Percentiles rank a stretch among this genome's conserved stretches.
These are phyloP conservation scores for Hormaphis cornu DNA, from an alignment of 1,140 invertebrate genomes.

Conservation along the genomic window DNA sequence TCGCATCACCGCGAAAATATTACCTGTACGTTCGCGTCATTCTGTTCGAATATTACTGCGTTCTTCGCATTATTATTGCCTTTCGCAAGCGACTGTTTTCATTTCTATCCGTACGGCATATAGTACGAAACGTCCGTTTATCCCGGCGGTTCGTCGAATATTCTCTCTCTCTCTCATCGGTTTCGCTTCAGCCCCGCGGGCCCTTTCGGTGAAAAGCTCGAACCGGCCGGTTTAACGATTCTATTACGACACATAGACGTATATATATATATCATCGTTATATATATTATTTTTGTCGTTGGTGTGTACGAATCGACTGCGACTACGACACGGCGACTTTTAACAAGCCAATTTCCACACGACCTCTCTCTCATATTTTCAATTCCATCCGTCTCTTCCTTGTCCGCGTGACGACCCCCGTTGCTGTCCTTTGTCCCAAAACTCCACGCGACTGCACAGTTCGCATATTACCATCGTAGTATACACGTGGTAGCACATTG, in stretches of 20 bases:
- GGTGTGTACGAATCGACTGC: conserved; percentile 11
- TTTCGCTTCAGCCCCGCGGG: neutral
- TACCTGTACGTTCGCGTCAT: too few species aligned
- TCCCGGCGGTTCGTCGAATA: conserved; percentile 21
- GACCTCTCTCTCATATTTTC: conserved; percentile 11
- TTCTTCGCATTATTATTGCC: too few species aligned
- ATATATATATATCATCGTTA: neutral
- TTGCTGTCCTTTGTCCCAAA: conserved; percentile 4
- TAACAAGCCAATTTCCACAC: conserved; percentile 32
- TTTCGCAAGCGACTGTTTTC: too few species aligned
- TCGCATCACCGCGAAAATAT: too few species aligned
- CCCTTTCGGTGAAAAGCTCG: neutral
- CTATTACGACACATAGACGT: neutral
- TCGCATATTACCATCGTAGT: too few species aligned
- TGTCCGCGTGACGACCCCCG: neutral
- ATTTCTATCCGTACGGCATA: too few species aligned
- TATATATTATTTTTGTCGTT: neutral
- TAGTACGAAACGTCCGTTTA: neutral
- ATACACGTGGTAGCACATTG: too few species aligned
- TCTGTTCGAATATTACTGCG: too few species aligned
- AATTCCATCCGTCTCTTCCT: neutral
- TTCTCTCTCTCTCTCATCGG: conserved; percentile 18
- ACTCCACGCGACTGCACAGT: too few species aligned
- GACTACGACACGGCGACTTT: conserved; percentile 25
- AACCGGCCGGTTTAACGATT: conserved; percentile 13